phyloP scores from a whole-genome alignment of 2,888 invertebrate species.

The Eristalinus sepulchralis region DNA sequence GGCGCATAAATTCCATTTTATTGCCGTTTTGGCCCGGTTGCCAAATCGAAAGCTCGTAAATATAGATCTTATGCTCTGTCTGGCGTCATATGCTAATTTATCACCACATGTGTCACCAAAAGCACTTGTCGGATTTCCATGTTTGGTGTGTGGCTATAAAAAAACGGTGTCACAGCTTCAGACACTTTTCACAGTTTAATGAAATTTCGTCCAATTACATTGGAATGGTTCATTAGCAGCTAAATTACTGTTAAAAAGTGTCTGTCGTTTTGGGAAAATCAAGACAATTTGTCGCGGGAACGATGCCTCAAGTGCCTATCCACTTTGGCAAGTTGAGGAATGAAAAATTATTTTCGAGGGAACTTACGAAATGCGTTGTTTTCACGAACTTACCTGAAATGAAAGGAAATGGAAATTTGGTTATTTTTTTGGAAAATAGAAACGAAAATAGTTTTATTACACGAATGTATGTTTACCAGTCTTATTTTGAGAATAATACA shows the following conservation, averaged over 20 bases:
- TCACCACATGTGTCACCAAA: not conserved
- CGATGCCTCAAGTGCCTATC: not conserved
- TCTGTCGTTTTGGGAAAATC: too few species aligned
- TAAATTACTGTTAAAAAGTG: too few species aligned
- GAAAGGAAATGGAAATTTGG: not conserved
- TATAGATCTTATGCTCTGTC: not conserved
- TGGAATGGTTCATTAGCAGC: too few species aligned
- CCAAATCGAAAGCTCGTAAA: not conserved
- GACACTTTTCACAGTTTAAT: too few species aligned
- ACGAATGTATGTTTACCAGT: too few species aligned
- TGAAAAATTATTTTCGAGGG: not conserved
- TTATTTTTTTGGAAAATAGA: too few species aligned
- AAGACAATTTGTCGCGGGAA: too few species aligned
- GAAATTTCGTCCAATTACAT: too few species aligned
- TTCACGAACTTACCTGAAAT: constrained; percentile 21
- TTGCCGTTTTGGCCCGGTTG: not conserved
- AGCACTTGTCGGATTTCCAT: not conserved
- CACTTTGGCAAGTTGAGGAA: not conserved
- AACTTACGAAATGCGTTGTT: not conserved
- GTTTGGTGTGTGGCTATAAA: not conserved
- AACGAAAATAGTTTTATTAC: too few species aligned
- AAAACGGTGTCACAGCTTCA: not conserved
- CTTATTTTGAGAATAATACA: too few species aligned
- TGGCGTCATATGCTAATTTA: not conserved
- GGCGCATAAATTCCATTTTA: not conserved